These are phyloP conservation scores for Poecilia latipinna DNA, from an alignment of 2,113 vertebrate species.

Conservation along the genomic window DNA sequence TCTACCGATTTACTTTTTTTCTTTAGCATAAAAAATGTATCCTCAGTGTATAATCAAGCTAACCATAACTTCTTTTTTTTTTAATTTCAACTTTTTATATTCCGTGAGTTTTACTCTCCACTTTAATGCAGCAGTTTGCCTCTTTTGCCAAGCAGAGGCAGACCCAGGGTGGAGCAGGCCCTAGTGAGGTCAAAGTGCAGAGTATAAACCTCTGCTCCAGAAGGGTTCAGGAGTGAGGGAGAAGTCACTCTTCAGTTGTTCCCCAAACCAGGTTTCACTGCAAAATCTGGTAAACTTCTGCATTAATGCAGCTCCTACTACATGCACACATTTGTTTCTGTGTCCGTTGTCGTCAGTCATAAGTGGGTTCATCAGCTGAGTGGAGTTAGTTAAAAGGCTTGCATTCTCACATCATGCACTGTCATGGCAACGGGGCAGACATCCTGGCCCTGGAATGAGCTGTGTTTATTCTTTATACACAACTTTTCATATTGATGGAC, in stretches of 20 bases:
- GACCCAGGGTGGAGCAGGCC: not conserved
- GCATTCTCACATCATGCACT: conserved; percentile 30
- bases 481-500: conserved; percentile 67
- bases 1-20: no score
- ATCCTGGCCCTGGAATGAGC: conserved; percentile 47
- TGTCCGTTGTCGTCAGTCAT: conserved; percentile 27
- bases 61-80: no score
- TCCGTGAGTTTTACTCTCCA: no score
- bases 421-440: conserved; percentile 57
- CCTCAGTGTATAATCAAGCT: no score
- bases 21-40: no score
- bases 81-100: no score
- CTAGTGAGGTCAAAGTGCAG: not conserved
- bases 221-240: no score
- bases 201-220: not conserved
- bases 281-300: not conserved
- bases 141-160: not conserved
- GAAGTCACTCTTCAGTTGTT: not conserved
- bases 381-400: conserved; percentile 42
- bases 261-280: not conserved
- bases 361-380: conserved; percentile 22
- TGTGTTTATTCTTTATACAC: conserved; percentile 57
- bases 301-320: not conserved
- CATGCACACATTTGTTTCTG: not conserved
- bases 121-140: not conserved